Evolutionary conservation across 2,797 vertebrate species (phyloP), one percentile per base, ranked within the genome.

Genomic region (Toxotes lorentzi): DNA sequence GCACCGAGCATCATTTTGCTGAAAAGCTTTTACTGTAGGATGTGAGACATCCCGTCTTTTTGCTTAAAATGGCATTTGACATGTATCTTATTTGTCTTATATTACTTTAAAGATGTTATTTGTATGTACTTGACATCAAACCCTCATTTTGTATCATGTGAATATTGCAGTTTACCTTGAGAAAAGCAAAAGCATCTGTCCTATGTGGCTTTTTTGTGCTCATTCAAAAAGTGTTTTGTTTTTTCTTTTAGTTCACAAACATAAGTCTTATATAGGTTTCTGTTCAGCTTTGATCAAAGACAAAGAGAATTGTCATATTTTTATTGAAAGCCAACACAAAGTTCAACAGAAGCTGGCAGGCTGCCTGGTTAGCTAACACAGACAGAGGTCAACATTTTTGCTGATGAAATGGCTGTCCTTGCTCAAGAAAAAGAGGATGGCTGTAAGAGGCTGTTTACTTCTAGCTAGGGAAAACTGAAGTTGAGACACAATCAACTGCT

Each of bases 331-430:
- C 23, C 32, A 4, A 30, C 75, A 40, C 64, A 78, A 40, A 69
- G 86, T 76, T 88, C 70, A 77, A 6, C 3, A 38, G 45, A 27
- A 56, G 30, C 69, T 74, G 69, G 53, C 51, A 12, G 2, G 10
- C 19, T 40, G 73, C 67, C n/a, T 2, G 1, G 58, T 70, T 56
- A 7, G 38, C 34, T 48, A 61, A 70, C 13, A 47, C 54, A 1
- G 1, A 45, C 74, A 58, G 51, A 83, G 57, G 40, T 70, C 48
- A 61, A 32, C 56, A 38, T 65, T 74, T 58, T 23, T 51, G 21
- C 45, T 79, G 79, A 65, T 71, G 75, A 85, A 87, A 88, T 14
- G 19, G 11, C 60, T 81, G 41, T 16, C 54, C 64, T 89, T 89
- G 84, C 84, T 78, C 82, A 86, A 88, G 69, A 81, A 48, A 2